Percentiles rank a stretch among this genome's conserved stretches.
phyloP scores from a whole-genome alignment of 2,113 vertebrate species.

The Herpetotheres cachinnans region DNA sequence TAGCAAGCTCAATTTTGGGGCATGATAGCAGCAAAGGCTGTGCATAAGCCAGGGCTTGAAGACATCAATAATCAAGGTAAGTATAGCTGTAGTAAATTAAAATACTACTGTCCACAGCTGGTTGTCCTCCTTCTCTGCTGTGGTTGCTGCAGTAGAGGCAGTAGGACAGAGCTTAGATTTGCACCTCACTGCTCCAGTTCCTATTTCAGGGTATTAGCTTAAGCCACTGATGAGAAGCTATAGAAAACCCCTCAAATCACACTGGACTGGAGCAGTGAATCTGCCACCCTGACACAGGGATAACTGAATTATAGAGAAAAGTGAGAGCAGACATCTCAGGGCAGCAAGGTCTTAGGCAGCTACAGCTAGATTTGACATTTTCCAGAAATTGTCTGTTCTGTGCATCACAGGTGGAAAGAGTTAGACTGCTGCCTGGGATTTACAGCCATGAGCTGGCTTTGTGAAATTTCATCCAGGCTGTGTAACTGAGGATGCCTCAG shows the following conservation, averaged over 20 bases:
- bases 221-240: background rate
- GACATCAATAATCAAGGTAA: background rate
- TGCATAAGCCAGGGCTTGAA: background rate
- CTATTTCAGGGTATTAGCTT: background rate
- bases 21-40: background rate
- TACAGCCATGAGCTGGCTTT: background rate
- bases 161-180: background rate
- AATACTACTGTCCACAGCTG: background rate
- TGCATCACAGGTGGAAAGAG: background rate
- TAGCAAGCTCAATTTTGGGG: background rate
- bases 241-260: background rate
- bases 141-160: background rate
- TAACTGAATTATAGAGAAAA: background rate
- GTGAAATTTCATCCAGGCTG: background rate
- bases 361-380: background rate
- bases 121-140: background rate
- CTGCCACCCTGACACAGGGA: background rate
- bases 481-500: background rate
- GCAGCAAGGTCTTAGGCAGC: background rate
- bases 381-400: constrained; percentile 5
- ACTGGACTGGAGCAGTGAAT: background rate
- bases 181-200: background rate
- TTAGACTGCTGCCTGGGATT: constrained; percentile 1
- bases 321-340: background rate
- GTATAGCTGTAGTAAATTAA: background rate